Percentiles rank a stretch among this genome's conserved stretches.
Conservation (phyloP, 2,888 invertebrate species). For the Entomobrya proxima region DNA sequence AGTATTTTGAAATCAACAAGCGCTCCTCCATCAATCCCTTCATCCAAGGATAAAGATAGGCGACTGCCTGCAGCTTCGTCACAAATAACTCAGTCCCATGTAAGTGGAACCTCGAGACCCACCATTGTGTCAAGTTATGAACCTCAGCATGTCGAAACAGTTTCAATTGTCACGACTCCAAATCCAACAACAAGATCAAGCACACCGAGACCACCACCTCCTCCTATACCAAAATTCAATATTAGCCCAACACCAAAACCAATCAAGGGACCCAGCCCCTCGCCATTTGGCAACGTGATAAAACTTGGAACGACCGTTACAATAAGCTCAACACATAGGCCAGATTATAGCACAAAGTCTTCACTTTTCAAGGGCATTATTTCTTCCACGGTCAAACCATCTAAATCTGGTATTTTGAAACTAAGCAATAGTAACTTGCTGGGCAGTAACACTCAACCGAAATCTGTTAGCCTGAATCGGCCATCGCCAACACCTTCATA, state of each 20-base stretch:
- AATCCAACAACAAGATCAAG: slow-evolving; percentile 51
- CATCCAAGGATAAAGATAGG: slow-evolving; percentile 51
- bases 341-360: slow-evolving; percentile 59
- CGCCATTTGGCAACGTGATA: slow-evolving; percentile 62
- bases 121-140: slow-evolving; percentile 40
- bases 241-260: slow-evolving; percentile 60
- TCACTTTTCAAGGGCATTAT: slow-evolving; percentile 63
- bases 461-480: slow-evolving; percentile 21
- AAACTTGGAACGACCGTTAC: slow-evolving; percentile 63
- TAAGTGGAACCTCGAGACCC: slow-evolving; percentile 59
- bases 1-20: slow-evolving; percentile 9
- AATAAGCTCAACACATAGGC: slow-evolving; percentile 46
- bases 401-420: slow-evolving; percentile 45
- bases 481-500: slow-evolving; percentile 21
- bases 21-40: slow-evolving; percentile 9
- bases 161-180: slow-evolving; percentile 64
- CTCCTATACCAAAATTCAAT: slow-evolving; percentile 52
- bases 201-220: slow-evolving; percentile 63
- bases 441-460: slow-evolving; percentile 4
- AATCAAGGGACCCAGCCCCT: slow-evolving; percentile 64
- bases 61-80: slow-evolving; percentile 51
- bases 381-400: slow-evolving; percentile 55
- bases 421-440: slow-evolving; percentile 32
- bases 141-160: slow-evolving; percentile 64
- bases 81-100: slow-evolving; percentile 43